Evolutionary conservation across 2,888 invertebrate genomes (phyloP).

Genomic region (Brachynemurus nebulosus): DNA sequence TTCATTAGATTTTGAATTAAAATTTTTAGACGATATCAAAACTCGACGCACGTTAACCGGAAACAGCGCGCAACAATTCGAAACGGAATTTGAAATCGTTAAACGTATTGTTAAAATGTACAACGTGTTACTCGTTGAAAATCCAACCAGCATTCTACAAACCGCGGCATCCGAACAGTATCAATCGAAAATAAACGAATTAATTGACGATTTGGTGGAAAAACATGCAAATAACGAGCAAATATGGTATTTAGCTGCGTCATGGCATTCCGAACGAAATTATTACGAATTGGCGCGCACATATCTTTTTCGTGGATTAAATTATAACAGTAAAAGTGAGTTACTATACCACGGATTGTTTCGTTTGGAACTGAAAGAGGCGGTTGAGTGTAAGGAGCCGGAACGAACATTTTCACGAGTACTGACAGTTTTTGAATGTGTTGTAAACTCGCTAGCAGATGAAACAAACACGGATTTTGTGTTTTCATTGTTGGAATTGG

Average conservation of each 20-base stretch:
- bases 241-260: background rate
- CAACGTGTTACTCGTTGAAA: background rate
- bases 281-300: background rate
- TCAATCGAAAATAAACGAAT: background rate
- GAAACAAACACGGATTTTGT: background rate
- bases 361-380: background rate
- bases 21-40: conserved; percentile 1
- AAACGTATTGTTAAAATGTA: background rate
- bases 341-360: background rate
- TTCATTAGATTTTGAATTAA: background rate
- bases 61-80: background rate
- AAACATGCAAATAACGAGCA: background rate
- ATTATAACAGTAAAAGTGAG: background rate
- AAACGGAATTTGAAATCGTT: background rate
- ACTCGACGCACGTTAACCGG: background rate
- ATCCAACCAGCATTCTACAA: background rate
- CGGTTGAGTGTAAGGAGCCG: background rate
- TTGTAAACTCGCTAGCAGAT: background rate
- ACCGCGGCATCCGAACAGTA: background rate
- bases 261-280: background rate
- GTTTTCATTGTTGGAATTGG: background rate
- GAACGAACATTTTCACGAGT: background rate
- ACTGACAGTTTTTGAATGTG: background rate
- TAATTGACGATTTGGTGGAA: background rate
- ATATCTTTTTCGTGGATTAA: background rate